Base-by-base conservation (phyloP, 2,797 vertebrate genomes). In the Hippoglossus hippoglossus region DNA sequence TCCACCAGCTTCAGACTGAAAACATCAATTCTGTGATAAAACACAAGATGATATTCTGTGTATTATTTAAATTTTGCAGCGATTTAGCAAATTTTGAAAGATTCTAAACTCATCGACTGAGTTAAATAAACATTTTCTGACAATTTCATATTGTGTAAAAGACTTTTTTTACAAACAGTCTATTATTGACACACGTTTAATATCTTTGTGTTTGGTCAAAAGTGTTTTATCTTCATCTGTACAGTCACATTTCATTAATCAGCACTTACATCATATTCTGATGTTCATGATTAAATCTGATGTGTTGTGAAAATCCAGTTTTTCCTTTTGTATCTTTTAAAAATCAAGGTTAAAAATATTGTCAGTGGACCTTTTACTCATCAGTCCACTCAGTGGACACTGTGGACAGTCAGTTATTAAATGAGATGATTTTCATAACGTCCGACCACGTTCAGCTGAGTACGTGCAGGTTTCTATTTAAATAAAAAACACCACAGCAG, bases 381-480 rank as follows among this genome's bases (percentile, higher is more conserved):
- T 54, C 24, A 54, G 87, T 91, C 91, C 89, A 93, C 91, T 85
- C 54, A 67, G 91, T 92, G 87, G 91, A 91, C 82, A 79, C 24
- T 41, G 36, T 39, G 39, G 39, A 34, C 3, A 11, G 31, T 11
- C 31, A 11, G 31, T 34, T 34, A 13, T 4, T 12, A 39, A 12
- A 12, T 39, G 41, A 44, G 41, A 44, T 44, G 41, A 44, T 41
- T 41, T 13, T 12, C 12, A 13, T 15, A 15, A 41, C 44, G 41
- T 2, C 41, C 41, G 41, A 44, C 41, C 41, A 44, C 36, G 12
- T 12, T 0, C 3, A 6, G 41, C 16, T 18, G 41, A 44, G 16
- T 1, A 16, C 2, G 41, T 18, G 41, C 41, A 44, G 16, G 41
- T 44, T 44, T 44, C 15, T 18, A 16, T 18, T 44, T 16, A 18